Evolutionary conservation across 2,113 vertebrate species (phyloP), one percentile per base, ranked within the genome.

Genomic region (Nettapus auritus): DNA sequence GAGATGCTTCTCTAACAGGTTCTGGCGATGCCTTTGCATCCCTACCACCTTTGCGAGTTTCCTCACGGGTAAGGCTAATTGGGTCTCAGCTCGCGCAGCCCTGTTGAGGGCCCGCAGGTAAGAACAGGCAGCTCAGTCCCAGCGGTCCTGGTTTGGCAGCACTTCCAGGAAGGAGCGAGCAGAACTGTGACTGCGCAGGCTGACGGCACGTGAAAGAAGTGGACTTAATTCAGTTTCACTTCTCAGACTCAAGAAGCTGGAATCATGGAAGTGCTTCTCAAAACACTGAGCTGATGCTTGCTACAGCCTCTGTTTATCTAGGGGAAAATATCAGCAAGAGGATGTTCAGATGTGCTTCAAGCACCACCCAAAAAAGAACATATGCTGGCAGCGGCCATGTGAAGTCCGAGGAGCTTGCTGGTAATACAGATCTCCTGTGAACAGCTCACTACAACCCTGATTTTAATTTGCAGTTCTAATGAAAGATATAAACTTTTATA

Each of bases 401-500:
- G 8, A 60, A 69, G 70, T 62, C 29, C 1, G 34, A 5, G 5
- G 67, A 75, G 57, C 46, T 5, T 4, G 29, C 82, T n/a, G 13
- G 2, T 4, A 21, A 28, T 15, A 25, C 29, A 23, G 26, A 40
- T 68, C 77, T 48, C 77, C 88, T 1, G 5, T 5, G 31, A 93
- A 42, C 36, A 92, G 93, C 92, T 95, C 85, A 0, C 77, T 56
- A 48, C 68, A 33, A 79, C 75, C 33, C 77, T 74, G 74, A 76
- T 84, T 97, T 93, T 97, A 82, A 95, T 96, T 85, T 95, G 79
- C 57, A 87, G 89, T 63, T 95, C 96, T 97, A 97, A 98, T 96
- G 96, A 97, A 97, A 3, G 55, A 97, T 93, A 97, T 94, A 96
- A 97, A 98, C 92, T 96, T 97, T 97, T 97, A 96, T 94, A 98